These are phyloP conservation scores for Pachymerium ferrugineum DNA, from an alignment of 2,888 invertebrate species.

Conservation along the genomic window DNA sequence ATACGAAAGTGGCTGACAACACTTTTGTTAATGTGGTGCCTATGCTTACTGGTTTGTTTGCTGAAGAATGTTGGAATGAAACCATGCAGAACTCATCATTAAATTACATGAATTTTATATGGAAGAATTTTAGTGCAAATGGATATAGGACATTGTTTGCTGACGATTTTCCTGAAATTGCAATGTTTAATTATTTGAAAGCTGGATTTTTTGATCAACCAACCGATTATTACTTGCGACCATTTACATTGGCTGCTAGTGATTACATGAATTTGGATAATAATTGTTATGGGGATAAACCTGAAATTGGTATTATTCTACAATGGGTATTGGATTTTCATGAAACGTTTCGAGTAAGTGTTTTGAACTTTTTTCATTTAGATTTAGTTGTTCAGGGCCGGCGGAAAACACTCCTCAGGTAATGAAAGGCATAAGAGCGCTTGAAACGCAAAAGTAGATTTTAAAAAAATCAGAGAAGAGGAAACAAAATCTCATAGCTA, in stretches of 20 bases:
- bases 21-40: constrained; percentile 41
- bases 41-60: constrained; percentile 38
- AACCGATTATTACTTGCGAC: constrained; percentile 73
- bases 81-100: constrained; percentile 35
- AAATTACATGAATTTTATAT: constrained; percentile 38
- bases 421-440: no score
- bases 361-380: background rate
- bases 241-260: constrained; percentile 62
- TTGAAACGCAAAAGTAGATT: no score
- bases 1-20: constrained; percentile 50
- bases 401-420: no score
- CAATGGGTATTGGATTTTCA: constrained; percentile 25
- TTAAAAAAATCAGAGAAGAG: no score
- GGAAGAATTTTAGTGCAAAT: constrained; percentile 37
- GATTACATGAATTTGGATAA: constrained; percentile 63
- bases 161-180: constrained; percentile 67
- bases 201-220: constrained; percentile 66
- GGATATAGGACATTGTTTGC: constrained; percentile 62
- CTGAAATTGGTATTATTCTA: constrained; percentile 42
- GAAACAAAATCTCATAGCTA: no score
- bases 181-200: constrained; percentile 70
- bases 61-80: constrained; percentile 37
- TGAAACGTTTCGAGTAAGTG: constrained; percentile 15
- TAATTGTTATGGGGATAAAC: constrained; percentile 64
- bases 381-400: background rate